Base-by-base conservation (phyloP, 92 coral and sea anemone genomes). In the Zoanthus sociatus region DNA sequence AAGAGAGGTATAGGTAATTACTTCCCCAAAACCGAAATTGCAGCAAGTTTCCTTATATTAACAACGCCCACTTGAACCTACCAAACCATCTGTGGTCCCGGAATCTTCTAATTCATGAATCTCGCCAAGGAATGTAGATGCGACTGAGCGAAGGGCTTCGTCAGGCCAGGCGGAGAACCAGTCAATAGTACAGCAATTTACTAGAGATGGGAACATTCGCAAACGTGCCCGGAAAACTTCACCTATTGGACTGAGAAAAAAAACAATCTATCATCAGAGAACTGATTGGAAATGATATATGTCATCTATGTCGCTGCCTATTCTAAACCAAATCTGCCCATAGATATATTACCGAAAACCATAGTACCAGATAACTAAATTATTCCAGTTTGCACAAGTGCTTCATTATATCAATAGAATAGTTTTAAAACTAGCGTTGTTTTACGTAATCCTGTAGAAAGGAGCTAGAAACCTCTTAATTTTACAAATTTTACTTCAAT, bases 131-230 rank as follows among this genome's bases (percentile, higher is more conserved):
- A 97, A 97, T n/a, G 96, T 93, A 9, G 98, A 93, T 7, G 99
- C 98, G 13, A 97, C 99, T 17, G 99, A 97, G 48, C 96, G 95
- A 77, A 97, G 87, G 37, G 99, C 99, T 89, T 95, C 99, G 21
- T 94, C 92, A 14, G 99, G 99, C 99, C 99, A 97, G 16, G 98
- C 99, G 0, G 98, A 95, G 94, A 97, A 97, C 99, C 99, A 97
- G 74, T 97, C 99, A 68, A 97, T 97, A 21, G 99, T 97, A 74
- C 99, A 97, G 78, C 99, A 97, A 89, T 95, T 97, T 58, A 97
- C 99, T 37, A 97, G 75, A n/a, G 99, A 97, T 18, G 99, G 99
- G 86, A 97, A 97, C 90, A 95, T 98, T 46, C 99, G 99, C 56
- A 97, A 91, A 73, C 99, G 95, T 13, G 99, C 99, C 67, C 99